Conservation (phyloP, 1,140 invertebrate species). For the Trachymyrmex septentrionalis region DNA sequence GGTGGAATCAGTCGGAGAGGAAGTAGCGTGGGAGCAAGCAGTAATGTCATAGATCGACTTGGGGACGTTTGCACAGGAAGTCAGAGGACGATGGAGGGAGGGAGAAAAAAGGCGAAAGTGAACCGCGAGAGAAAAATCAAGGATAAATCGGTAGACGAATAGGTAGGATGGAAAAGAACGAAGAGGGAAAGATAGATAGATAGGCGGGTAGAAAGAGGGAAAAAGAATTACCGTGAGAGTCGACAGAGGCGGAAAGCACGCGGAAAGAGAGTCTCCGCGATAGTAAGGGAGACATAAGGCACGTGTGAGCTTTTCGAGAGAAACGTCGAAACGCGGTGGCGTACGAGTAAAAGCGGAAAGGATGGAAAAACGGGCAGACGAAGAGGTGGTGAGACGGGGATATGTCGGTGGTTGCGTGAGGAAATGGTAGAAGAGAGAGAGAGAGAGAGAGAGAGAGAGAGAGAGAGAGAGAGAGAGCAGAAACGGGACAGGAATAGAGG, state of each 20-base stretch:
- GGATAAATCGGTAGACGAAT: conserved; percentile 52
- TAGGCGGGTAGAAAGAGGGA: conserved; percentile 59
- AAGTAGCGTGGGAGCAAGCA: conserved; percentile 54
- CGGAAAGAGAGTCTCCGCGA: conserved; percentile 1
- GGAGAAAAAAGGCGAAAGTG: conserved; percentile 16
- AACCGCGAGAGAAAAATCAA: conserved; percentile 4
- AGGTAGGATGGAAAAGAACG: not conserved
- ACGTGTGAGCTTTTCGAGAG: conserved; percentile 51
- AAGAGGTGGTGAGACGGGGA: conserved; percentile 56
- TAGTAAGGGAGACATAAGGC: conserved; percentile 50
- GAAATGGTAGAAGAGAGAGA: conserved; percentile 69
- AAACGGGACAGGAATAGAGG: conserved; percentile 74
- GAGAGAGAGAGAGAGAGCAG: conserved; percentile 65
- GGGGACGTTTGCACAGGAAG: conserved; percentile 50
- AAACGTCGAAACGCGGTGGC: conserved; percentile 36
- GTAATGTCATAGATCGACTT: conserved; percentile 69
- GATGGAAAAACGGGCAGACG: conserved; percentile 28
- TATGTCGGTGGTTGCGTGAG: conserved; percentile 68
- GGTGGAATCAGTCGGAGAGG: conserved; percentile 44
- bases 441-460: conserved; percentile 71
- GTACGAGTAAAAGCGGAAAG: conserved; percentile 47
- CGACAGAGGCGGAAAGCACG: conserved; percentile 44
- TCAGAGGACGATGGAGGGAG: conserved; percentile 8
- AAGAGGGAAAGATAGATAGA: conserved; percentile 50
- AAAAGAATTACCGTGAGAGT: conserved; percentile 56